phyloP scores from a whole-genome alignment of 2,113 vertebrate genomes.

The Hemiprocne comata region DNA sequence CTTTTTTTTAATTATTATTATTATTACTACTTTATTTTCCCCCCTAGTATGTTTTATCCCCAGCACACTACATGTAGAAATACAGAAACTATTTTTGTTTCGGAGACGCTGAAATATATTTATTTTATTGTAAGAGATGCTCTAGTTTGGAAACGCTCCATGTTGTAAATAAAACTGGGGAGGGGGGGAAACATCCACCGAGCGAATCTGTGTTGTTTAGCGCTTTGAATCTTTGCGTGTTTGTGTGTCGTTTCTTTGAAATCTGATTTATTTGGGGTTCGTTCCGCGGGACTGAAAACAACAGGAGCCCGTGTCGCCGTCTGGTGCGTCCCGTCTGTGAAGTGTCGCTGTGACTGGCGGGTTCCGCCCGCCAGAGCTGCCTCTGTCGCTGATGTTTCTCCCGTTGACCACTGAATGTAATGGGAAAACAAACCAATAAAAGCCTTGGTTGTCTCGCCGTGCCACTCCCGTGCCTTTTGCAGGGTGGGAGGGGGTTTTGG shows the following conservation, averaged over 20 bases:
- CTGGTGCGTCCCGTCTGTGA: background rate
- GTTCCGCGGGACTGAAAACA: background rate
- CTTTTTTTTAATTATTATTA: background rate
- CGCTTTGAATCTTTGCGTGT: background rate
- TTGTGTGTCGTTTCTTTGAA: background rate
- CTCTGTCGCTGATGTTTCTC: background rate
- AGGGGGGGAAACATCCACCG: too few species aligned
- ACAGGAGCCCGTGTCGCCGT: background rate
- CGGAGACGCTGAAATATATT: background rate
- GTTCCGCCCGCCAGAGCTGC: background rate
- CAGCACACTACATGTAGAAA: background rate
- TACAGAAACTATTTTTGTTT: constrained; percentile 20
- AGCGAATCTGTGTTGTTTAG: background rate
- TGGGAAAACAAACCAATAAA: background rate
- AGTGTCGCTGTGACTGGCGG: background rate
- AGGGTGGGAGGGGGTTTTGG: background rate
- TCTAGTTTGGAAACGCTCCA: background rate
- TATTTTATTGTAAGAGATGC: constrained; percentile 34
- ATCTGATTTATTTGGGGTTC: background rate
- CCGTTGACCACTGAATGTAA: background rate
- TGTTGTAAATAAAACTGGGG: background rate
- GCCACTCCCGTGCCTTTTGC: background rate
- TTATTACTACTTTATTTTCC: background rate
- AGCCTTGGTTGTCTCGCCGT: background rate
- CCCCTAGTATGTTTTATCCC: background rate